Evolutionary conservation across 2,113 vertebrate genomes (phyloP).

Genomic region (Burhinus bistriatus): DNA sequence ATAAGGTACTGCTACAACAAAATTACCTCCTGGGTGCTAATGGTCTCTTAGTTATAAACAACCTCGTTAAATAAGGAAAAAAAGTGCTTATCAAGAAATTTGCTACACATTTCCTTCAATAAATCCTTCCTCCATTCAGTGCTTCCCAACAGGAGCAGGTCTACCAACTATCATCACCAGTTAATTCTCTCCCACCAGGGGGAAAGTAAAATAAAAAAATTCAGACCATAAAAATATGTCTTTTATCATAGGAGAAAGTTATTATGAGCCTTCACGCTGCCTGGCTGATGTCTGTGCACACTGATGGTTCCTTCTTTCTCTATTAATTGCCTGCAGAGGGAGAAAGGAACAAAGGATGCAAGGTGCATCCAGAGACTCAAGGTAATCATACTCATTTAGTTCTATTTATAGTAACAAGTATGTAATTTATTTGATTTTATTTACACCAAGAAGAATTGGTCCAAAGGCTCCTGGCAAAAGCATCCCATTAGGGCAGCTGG

Average conservation of each 20-base stretch:
- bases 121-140: constrained; percentile 16
- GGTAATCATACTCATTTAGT: neutral
- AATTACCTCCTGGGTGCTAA: constrained; percentile 1
- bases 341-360: neutral
- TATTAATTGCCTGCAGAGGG: neutral
- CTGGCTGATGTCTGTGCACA: neutral
- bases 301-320: neutral
- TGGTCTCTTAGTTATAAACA: constrained; percentile 25
- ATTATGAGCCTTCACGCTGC: neutral
- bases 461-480: constrained; percentile 24
- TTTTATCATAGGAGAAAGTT: constrained; percentile 3
- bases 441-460: neutral
- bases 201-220: constrained; percentile 32
- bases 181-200: constrained; percentile 18
- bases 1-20: neutral
- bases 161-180: constrained; percentile 4
- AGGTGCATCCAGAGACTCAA: neutral
- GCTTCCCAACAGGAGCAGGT: constrained; percentile 24
- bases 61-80: neutral
- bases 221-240: neutral
- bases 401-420: neutral
- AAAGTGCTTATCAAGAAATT: neutral
- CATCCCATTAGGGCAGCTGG: neutral
- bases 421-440: neutral
- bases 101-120: constrained; percentile 6